These are phyloP conservation scores for Chionoecetes opilio DNA, from an alignment of 1,140 invertebrate species.

Conservation along the genomic window DNA sequence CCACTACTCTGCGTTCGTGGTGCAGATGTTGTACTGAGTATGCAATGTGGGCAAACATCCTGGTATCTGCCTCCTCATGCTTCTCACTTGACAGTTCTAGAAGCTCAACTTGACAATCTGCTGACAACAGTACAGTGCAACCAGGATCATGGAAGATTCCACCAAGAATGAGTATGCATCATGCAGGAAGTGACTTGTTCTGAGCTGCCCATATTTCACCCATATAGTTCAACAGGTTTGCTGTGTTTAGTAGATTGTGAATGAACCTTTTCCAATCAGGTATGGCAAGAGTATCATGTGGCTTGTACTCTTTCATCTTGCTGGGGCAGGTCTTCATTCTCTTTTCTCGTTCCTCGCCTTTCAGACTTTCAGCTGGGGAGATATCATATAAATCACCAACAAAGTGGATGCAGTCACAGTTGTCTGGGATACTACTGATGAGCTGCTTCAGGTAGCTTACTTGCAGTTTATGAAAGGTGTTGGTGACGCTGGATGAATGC, in stretches of 20 bases:
- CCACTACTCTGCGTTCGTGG: conserved; percentile 37
- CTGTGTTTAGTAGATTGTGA: not conserved
- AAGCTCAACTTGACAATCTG: conserved; percentile 48
- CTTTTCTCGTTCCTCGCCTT: conserved; percentile 23
- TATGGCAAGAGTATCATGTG: too few species aligned
- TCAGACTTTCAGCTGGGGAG: too few species aligned
- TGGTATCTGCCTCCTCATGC: too few species aligned
- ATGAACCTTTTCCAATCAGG: too few species aligned
- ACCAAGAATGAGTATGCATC: too few species aligned
- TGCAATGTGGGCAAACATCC: too few species aligned
- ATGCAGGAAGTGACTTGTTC: too few species aligned
- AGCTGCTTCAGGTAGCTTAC: not conserved
- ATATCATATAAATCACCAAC: conserved; percentile 20
- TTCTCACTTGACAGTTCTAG: conserved; percentile 39
- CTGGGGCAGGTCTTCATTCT: conserved; percentile 39
- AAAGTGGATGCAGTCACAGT: conserved; percentile 40
- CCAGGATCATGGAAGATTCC: not conserved
- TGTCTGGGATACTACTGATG: conserved; percentile 31
- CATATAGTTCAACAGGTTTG: conserved; percentile 39
- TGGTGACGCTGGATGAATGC: not conserved
- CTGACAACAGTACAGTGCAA: not conserved
- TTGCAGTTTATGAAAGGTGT: conserved; percentile 30
- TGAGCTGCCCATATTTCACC: conserved; percentile 14
- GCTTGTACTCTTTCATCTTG: too few species aligned
- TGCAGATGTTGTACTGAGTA: conserved; percentile 52